Evolutionary conservation across 2,888 invertebrate species (phyloP).

Genomic region (Cerceris ruficornis): DNA sequence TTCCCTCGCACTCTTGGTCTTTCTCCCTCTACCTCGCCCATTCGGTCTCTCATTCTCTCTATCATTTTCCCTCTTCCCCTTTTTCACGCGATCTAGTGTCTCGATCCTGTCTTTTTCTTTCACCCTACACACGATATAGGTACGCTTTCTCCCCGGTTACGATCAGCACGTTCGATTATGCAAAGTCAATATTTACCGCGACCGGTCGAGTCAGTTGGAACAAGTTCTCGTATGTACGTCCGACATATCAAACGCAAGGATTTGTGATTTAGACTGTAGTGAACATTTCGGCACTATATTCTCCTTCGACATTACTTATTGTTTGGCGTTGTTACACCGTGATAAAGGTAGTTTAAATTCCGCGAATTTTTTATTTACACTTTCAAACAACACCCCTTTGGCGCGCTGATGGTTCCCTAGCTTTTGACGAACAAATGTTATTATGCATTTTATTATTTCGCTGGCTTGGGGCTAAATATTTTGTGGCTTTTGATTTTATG

Average conservation of each 20-base stretch:
- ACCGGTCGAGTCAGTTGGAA: conserved; percentile 41
- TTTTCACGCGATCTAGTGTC: conserved; percentile 28
- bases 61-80: not conserved
- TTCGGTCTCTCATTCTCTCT: conserved; percentile 13
- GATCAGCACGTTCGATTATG: conserved; percentile 54
- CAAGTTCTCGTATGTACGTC: conserved; percentile 14
- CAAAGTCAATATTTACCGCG: conserved; percentile 57
- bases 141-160: conserved; percentile 32
- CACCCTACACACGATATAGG: conserved; percentile 16
- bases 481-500: no score
- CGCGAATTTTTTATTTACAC: no score
- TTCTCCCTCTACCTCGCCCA: conserved; percentile 22
- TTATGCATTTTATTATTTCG: no score
- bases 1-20: conserved; percentile 1
- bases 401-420: no score
- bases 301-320: no score
- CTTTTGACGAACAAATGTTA: no score
- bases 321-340: no score
- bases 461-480: no score
- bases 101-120: conserved; percentile 18
- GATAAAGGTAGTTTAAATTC: no score
- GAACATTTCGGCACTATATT: no score
- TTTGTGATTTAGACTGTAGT: conserved; percentile 5
- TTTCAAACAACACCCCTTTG: no score
- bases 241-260: conserved; percentile 32